A percentile compares a stretch with the other conserved stretches of the same genome.
These are phyloP conservation scores for Chydorus sphaericus DNA, from an alignment of 2,888 invertebrate genomes.

Conservation along the genomic window DNA sequence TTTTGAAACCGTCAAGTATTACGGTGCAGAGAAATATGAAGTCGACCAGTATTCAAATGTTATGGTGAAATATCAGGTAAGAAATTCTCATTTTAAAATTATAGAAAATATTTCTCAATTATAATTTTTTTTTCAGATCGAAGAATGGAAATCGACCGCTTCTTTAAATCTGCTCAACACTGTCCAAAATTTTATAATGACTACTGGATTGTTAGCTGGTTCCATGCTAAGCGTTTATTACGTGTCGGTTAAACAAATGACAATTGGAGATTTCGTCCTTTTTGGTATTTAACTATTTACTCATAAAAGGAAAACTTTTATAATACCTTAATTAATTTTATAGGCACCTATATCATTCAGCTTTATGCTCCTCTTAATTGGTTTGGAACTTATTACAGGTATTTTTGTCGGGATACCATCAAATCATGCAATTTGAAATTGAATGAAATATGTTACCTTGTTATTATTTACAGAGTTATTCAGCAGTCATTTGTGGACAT, in stretches of 20 bases:
- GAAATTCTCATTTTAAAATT: background rate
- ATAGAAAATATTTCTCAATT: background rate
- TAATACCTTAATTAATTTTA: too few relatives aligned
- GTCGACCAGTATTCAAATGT: constrained; percentile 67
- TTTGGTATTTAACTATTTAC: constrained; percentile 38
- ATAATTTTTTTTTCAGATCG: constrained; percentile 40
- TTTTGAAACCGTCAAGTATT: constrained; percentile 98
- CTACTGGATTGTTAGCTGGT: constrained; percentile 66
- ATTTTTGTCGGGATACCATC: constrained; percentile 21
- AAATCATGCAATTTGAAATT: constrained; percentile 11
- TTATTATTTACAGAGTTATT: constrained; percentile 78
- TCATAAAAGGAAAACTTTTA: constrained; percentile 25
- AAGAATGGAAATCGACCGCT: constrained; percentile 76
- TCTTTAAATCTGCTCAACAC: constrained; percentile 82
- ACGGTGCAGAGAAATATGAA: constrained; percentile 86
- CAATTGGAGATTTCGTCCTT: constrained; percentile 89
- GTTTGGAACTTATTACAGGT: constrained; percentile 97
- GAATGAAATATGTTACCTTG: constrained; percentile 16
- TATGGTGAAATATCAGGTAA: constrained; percentile 69
- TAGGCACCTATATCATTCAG: constrained; percentile 62
- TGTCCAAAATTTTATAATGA: constrained; percentile 79
- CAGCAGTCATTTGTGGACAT: constrained; percentile 97
- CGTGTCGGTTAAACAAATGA: constrained; percentile 56
- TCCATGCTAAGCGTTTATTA: constrained; percentile 77
- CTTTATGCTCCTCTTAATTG: constrained; percentile 91